Evolutionary conservation across 2,113 vertebrate genomes (phyloP).

Genomic region (Cervus canadensis): DNA sequence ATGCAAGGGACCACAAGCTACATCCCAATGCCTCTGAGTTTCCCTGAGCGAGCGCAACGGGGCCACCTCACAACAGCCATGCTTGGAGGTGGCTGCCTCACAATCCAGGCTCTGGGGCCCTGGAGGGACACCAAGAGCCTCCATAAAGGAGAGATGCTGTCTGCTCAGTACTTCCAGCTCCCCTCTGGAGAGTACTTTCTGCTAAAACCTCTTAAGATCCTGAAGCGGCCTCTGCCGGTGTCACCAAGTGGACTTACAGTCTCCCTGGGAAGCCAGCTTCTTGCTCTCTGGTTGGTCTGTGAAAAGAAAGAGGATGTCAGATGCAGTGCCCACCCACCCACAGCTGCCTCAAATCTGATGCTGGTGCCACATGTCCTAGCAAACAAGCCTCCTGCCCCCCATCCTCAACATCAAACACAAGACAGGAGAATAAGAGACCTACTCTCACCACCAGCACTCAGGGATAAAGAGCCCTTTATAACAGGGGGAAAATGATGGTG

Average conservation of each 20-base stretch:
- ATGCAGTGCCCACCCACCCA: background rate
- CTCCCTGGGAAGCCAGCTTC: constrained; percentile 92
- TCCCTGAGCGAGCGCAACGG: fast-evolving
- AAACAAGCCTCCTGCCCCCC: background rate
- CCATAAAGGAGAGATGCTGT: background rate
- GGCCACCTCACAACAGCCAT: background rate
- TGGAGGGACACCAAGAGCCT: background rate
- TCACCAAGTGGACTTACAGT: constrained; percentile 81
- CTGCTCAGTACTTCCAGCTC: background rate
- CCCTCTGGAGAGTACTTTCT: background rate
- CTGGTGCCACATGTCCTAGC: background rate
- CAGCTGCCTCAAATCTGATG: background rate
- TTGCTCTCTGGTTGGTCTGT: constrained; percentile 94
- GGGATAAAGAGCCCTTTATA: background rate
- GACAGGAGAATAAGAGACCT: background rate
- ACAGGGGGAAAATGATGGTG: background rate
- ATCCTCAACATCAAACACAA: background rate
- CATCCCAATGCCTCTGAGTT: background rate
- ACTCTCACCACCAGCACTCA: background rate
- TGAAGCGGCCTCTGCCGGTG: background rate
- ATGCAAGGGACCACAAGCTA: background rate
- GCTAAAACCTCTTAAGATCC: background rate
- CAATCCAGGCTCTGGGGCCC: background rate
- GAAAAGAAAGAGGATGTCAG: constrained; percentile 52
- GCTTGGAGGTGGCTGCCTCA: too few species aligned